These are phyloP conservation scores for Odontomachus brunneus DNA, from an alignment of 1,140 invertebrate species.

Conservation along the genomic window DNA sequence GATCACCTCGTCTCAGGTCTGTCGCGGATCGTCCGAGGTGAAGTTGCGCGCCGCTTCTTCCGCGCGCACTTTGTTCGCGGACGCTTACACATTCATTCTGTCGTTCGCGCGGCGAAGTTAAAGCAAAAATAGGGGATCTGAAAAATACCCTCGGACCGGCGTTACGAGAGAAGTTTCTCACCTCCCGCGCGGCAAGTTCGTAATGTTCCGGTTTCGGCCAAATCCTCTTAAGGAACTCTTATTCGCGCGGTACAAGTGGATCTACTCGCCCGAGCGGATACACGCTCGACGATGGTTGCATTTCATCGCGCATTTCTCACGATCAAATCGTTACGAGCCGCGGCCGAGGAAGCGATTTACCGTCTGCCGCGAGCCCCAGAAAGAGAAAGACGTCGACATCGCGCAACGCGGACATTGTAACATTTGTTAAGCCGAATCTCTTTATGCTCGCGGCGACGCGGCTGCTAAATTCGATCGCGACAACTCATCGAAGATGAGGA, in stretches of 20 bases:
- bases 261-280: conserved; percentile 23
- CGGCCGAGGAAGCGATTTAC: conserved; percentile 41
- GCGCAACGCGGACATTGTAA: conserved; percentile 19
- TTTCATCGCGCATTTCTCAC: conserved; percentile 56
- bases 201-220: conserved; percentile 24
- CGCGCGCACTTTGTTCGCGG: not conserved
- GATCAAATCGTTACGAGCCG: conserved; percentile 54
- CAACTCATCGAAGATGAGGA: conserved; percentile 44
- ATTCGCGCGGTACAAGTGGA: conserved; percentile 52
- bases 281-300: conserved; percentile 53
- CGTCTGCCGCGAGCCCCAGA: not conserved
- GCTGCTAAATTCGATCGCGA: conserved; percentile 27
- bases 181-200: not conserved
- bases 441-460: conserved; percentile 27
- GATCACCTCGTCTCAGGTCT: too few species aligned
- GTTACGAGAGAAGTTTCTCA: conserved; percentile 14
- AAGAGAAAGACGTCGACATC: not conserved
- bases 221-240: conserved; percentile 53
- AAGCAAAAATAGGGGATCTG: conserved; percentile 34
- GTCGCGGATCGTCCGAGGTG: too few species aligned
- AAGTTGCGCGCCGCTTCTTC: too few species aligned
- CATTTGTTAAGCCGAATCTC: conserved; percentile 34
- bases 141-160: conserved; percentile 15
- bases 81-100: not conserved
- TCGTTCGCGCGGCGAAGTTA: not conserved